A percentile compares a stretch with the other conserved stretches of the same genome.
These are phyloP conservation scores for Euclidia mi DNA, from an alignment of 2,888 invertebrate genomes.

Conservation along the genomic window DNA sequence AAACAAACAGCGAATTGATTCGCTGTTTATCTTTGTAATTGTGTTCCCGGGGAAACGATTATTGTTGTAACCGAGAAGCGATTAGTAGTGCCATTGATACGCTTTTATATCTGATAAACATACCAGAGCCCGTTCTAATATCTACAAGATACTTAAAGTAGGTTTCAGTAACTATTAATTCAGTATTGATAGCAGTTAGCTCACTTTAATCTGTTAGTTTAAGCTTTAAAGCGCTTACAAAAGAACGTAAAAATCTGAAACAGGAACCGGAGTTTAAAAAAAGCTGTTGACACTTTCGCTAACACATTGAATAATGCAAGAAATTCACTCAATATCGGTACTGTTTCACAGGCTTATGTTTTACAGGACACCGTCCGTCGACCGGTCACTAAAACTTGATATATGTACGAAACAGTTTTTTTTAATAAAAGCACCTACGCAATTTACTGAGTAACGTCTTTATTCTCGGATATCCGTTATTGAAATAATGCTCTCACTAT, in stretches of 20 bases:
- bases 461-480: constrained; percentile 9
- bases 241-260: constrained; percentile 15
- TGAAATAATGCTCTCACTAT: constrained; percentile 4
- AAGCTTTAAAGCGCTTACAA: constrained; percentile 2
- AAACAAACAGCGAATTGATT: constrained; percentile 19
- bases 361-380: constrained; percentile 8
- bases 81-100: constrained; percentile 1
- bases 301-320: constrained; percentile 25
- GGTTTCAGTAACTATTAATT: not conserved
- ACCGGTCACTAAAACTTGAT: constrained; percentile 1
- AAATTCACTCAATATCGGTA: constrained; percentile 42
- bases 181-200: not conserved
- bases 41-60: constrained; percentile 28
- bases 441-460: constrained; percentile 1
- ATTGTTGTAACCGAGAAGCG: constrained; percentile 3
- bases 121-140: not conserved
- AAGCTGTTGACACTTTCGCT: constrained; percentile 25
- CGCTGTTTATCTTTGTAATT: constrained; percentile 36
- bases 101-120: no score
- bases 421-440: constrained; percentile 7
- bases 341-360: constrained; percentile 21
- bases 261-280: constrained; percentile 23
- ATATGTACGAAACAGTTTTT: not conserved
- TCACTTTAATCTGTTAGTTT: not conserved
- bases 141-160: not conserved